Conservation (phyloP, 1,140 invertebrate genomes). For the Halictus rubicundus region DNA sequence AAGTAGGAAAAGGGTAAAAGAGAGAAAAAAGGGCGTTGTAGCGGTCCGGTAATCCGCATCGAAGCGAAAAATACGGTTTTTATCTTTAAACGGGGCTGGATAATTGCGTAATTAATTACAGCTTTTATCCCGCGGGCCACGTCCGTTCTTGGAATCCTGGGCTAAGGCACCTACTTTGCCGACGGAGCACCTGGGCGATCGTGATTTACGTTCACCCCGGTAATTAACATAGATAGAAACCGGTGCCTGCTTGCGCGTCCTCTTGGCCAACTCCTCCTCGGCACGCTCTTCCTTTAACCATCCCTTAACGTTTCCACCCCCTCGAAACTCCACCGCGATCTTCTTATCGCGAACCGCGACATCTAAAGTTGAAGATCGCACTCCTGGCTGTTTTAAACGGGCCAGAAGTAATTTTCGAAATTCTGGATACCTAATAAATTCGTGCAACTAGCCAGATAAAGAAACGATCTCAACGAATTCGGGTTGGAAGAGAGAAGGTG, state of each 20-base stretch:
- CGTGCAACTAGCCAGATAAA: too few relatives aligned
- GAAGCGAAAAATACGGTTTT: constrained; percentile 77
- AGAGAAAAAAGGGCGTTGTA: constrained; percentile 21
- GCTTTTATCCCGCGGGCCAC: constrained; percentile 65
- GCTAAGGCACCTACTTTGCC: constrained; percentile 57
- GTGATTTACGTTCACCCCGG: constrained; percentile 66
- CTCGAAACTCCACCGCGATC: constrained; percentile 6
- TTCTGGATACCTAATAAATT: constrained; percentile 22
- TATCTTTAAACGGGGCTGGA: constrained; percentile 69
- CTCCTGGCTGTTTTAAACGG: constrained; percentile 19
- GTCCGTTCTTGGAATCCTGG: constrained; percentile 45
- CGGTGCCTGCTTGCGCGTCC: constrained; percentile 21
- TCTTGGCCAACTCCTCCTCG: constrained; percentile 12
- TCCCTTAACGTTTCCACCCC: neutral
- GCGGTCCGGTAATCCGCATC: constrained; percentile 67
- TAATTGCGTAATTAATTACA: constrained; percentile 79
- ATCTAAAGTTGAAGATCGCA: constrained; percentile 50
- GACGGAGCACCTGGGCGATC: constrained; percentile 64
- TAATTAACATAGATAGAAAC: constrained; percentile 72
- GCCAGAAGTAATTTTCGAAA: constrained; percentile 36
- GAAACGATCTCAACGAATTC: too few relatives aligned
- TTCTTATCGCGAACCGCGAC: constrained; percentile 55
- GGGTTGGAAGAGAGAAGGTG: too few relatives aligned
- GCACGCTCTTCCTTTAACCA: neutral
- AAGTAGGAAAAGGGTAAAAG: neutral